A percentile compares a stretch with the other conserved stretches of the same genome.
Evolutionary conservation across 1,140 invertebrate species (phyloP).

Genomic region (Pseudomyrmex pallidus): DNA sequence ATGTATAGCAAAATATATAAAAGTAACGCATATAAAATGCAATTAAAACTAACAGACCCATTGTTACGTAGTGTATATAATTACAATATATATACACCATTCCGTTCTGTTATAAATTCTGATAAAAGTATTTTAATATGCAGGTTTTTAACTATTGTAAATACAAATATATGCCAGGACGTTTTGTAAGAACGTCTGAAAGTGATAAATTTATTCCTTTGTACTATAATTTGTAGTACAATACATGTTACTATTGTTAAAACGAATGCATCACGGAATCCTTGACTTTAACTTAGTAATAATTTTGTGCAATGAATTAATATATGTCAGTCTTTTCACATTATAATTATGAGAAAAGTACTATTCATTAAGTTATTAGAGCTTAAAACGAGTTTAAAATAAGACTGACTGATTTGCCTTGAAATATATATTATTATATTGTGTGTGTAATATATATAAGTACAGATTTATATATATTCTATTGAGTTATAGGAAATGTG

Average conservation of each 20-base stretch:
- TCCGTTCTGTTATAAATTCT: slow-evolving; percentile 31
- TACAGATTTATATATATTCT: slow-evolving; percentile 38
- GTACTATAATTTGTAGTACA: neutral
- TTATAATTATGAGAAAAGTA: slow-evolving; percentile 18
- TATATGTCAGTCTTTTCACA: slow-evolving; percentile 20
- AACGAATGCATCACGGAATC: slow-evolving; percentile 33
- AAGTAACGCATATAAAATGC: neutral
- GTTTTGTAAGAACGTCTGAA: neutral
- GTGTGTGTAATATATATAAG: neutral
- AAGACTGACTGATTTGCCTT: slow-evolving; percentile 82
- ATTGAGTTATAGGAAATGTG: neutral
- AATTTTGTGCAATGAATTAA: slow-evolving; percentile 26
- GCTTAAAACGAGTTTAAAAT: slow-evolving; percentile 52
- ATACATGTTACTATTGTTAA: slow-evolving; percentile 5
- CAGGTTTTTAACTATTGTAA: slow-evolving; percentile 51
- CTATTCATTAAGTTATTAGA: slow-evolving; percentile 47
- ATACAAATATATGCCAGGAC: slow-evolving; percentile 20
- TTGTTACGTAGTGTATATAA: slow-evolving; percentile 45
- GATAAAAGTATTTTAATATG: slow-evolving; percentile 58
- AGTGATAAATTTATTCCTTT: slow-evolving; percentile 17
- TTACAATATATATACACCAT: neutral
- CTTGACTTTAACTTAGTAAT: slow-evolving; percentile 11
- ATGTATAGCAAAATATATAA: no score
- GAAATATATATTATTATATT: slow-evolving; percentile 53
- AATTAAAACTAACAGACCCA: slow-evolving; percentile 17